phyloP scores from a whole-genome alignment of 2,797 vertebrate genomes.

The Tragopan temminckii region DNA sequence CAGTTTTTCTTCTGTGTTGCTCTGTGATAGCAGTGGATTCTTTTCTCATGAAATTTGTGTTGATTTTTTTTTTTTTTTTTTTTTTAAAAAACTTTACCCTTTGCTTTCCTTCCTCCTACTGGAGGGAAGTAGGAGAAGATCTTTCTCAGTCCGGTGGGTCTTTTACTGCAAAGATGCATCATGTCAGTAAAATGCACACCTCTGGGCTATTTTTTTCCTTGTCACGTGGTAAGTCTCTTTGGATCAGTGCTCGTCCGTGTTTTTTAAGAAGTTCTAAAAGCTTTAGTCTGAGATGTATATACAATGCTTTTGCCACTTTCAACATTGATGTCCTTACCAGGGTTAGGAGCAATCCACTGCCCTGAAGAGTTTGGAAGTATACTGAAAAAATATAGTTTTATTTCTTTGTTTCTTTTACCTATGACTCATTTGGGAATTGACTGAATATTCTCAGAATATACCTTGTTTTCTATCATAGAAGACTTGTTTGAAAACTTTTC shows the following conservation, averaged over 20 bases:
- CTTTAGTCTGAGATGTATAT: background rate
- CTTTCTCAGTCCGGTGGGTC: fast-evolving
- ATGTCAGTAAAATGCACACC: background rate
- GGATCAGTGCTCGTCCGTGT: background rate
- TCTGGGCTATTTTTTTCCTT: background rate
- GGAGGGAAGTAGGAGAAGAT: no score
- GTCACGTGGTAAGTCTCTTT: fast-evolving
- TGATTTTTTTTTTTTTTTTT: background rate
- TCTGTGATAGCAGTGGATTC: fast-evolving
- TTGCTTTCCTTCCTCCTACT: background rate
- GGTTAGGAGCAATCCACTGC: background rate
- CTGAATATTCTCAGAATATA: background rate
- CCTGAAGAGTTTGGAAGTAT: background rate
- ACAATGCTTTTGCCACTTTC: background rate
- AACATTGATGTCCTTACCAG: background rate
- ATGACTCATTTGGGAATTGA: background rate
- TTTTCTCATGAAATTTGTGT: background rate
- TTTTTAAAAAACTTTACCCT: background rate
- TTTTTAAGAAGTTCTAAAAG: background rate
- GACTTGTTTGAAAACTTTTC: background rate
- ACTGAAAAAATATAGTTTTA: background rate
- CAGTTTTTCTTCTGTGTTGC: background rate
- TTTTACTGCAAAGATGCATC: background rate
- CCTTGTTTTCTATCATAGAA: background rate
- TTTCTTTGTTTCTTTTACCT: background rate